Percentiles rank a stretch among this genome's conserved stretches.
Evolutionary conservation across 2,888 invertebrate genomes (phyloP).

Genomic region (Amaurobius ferox): DNA sequence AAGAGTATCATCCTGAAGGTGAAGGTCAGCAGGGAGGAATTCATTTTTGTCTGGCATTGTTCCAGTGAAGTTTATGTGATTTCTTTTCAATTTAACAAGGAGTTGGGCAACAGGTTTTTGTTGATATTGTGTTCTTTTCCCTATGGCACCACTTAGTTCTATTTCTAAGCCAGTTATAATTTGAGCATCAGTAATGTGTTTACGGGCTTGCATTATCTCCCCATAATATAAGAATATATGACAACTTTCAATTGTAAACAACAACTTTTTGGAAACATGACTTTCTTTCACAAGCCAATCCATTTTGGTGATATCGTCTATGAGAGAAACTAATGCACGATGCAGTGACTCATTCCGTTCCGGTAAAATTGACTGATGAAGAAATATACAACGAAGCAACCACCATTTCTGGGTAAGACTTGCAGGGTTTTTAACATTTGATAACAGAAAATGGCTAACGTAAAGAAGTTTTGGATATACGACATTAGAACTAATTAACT

Average conservation of each 20-base stretch:
- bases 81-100: constrained; percentile 83
- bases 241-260: constrained; percentile 81
- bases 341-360: constrained; percentile 82
- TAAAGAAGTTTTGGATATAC: constrained; percentile 79
- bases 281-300: constrained; percentile 16
- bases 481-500: constrained; percentile 75
- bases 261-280: constrained; percentile 75
- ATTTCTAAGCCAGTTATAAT: constrained; percentile 83
- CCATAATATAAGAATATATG: constrained; percentile 86
- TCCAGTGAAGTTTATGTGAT: constrained; percentile 66
- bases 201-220: constrained; percentile 84
- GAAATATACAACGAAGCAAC: constrained; percentile 84
- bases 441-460: constrained; percentile 76
- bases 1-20: constrained; percentile 90
- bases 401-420: constrained; percentile 82
- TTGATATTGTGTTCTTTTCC: constrained; percentile 94
- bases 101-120: constrained; percentile 89
- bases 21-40: constrained; percentile 80
- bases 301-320: constrained; percentile 68
- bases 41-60: background rate
- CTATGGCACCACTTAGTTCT: constrained; percentile 87
- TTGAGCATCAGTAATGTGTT: constrained; percentile 83
- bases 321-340: constrained; percentile 74
- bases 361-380: constrained; percentile 87
- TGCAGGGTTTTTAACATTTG: constrained; percentile 68